Base-by-base conservation (phyloP, 2,888 invertebrate species). In the Neoscelio sp. region DNA sequence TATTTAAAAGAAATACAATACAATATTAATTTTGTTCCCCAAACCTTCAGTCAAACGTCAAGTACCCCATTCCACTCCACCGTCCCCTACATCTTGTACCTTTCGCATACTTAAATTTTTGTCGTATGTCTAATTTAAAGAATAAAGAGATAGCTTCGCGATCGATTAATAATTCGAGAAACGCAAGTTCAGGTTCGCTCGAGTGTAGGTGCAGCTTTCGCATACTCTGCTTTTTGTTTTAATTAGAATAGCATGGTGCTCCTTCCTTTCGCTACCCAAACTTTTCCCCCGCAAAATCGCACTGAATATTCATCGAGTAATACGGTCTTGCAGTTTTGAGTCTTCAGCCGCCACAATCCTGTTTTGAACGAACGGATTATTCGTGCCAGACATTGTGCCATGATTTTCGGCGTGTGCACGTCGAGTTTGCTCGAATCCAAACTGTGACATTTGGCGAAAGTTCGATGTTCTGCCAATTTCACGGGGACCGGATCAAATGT, bases 251-350 rank as follows among this genome's bases (percentile, higher is more conserved):
- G 20, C 52, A 33, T 7, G 13, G 65, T 64, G 62, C 18, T 46
- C 46, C 60, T 60, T 65, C 44, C 70, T 23, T 26, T 26, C 60
- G 54, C 40, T 33, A 58, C 46, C 60, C 52, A 35, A 88, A 89
- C 89, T 85, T 89, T 89, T 88, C 78, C 82, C 82, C 86, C 86
- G 84, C 88, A 88, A 89, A 89, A 89, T 89, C 89, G 87, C 82
- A 82, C 85, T 90, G 89, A 89, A 89, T 90, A 90, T 90, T 90
- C 89, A 90, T 89, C 87, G 87, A 80, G 86, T 86, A 86, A 88
- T 88, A 87, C 85, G 86, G 86, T 77, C 64, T 64, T 75, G 65
- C 75, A 71, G 75, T 79, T 80, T 73, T 76, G 73, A 80, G 68
- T 56, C 71, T 80, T 58, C 75, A 54, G 26, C 71, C 64, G 30